Evolutionary conservation across 2,888 invertebrate genomes (phyloP), one percentile per base, ranked within the genome.

Genomic region (Microctonus hyperodae): DNA sequence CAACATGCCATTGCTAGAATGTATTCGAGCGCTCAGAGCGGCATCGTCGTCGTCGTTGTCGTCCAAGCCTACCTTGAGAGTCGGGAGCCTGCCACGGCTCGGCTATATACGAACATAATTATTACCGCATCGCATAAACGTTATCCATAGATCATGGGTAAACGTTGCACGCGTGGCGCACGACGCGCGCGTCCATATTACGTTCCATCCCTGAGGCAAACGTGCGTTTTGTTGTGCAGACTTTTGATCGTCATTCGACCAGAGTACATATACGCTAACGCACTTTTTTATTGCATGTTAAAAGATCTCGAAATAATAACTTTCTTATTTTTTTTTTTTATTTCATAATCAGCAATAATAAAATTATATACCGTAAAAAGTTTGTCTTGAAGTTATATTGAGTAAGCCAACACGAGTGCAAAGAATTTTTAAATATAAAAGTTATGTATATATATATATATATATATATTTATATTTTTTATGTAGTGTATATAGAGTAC

Each of bases 1-100:
- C 73, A 79, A 72, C 79, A 75, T 79, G 75, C 79, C 80, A 75
- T 76, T 75, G 78, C 77, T 74, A 73, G 76, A 25, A 59, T 59
- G 59, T 40, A 59, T 59, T n/a, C 44, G 44, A 44, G 44, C 44
- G n/a, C 44, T 9, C 44, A 16, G 16, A 44, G 22, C 58, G 51
- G 44, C 70, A 65, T 69, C 70, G 69, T 70, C 69, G 73, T 28
- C 28, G n/a, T n/a, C n/a, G n/a, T n/a, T n/a, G n/a, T n/a, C n/a
- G n/a, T n/a, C 28, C 28, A 69, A 65, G 65, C 69, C 72, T 65
- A 44, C 44, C 44, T 44, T 16, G 16, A 44, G 44, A 44, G 44
- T 44, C 44, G 44, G 44, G 44, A 44, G 44, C 44, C 44, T 44
- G 44, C 44, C 16, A 44, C 16, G 44, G 50, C 48, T 28, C 64